phyloP scores from a whole-genome alignment of 2,888 invertebrate species.

The Leuctra nigra region DNA sequence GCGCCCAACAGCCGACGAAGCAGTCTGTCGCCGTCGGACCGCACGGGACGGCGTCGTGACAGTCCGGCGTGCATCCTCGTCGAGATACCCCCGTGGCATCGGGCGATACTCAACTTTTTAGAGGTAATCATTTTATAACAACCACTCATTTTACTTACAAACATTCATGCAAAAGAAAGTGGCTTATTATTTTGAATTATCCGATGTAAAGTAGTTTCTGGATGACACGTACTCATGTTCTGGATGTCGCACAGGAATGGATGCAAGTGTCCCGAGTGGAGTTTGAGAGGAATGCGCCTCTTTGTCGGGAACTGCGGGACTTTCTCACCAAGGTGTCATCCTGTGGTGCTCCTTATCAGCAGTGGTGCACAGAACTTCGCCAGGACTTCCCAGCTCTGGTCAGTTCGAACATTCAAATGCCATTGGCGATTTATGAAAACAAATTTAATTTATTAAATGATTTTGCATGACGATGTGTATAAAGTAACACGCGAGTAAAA shows the following conservation, averaged over 20 bases:
- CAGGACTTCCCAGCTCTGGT: slow-evolving; percentile 39
- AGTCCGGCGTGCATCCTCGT: slow-evolving; percentile 38
- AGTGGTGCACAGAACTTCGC: slow-evolving; percentile 42
- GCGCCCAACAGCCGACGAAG: slow-evolving; percentile 35
- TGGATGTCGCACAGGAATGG: too few relatives aligned
- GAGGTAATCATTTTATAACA: too few relatives aligned
- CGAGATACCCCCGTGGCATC: slow-evolving; percentile 39
- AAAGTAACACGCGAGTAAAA: too few relatives aligned
- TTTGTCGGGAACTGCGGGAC: slow-evolving; percentile 46
- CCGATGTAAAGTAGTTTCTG: too few relatives aligned
- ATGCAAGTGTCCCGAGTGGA: slow-evolving; percentile 36
- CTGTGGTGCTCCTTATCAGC: slow-evolving; percentile 47
- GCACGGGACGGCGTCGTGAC: slow-evolving; percentile 36
- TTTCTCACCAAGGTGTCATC: slow-evolving; percentile 46
- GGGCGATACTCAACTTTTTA: slow-evolving; percentile 39
- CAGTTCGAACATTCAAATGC: too few relatives aligned
- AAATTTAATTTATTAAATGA: too few relatives aligned
- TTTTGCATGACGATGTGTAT: too few relatives aligned
- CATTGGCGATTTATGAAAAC: too few relatives aligned
- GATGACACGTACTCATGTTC: too few relatives aligned
- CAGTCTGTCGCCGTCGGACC: slow-evolving; percentile 38
- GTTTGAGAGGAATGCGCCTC: slow-evolving; percentile 34
- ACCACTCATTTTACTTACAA: too few relatives aligned
- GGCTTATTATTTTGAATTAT: too few relatives aligned
- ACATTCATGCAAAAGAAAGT: too few relatives aligned